Conservation (phyloP, 2,797 vertebrate species). For the Scolopax rusticola region DNA sequence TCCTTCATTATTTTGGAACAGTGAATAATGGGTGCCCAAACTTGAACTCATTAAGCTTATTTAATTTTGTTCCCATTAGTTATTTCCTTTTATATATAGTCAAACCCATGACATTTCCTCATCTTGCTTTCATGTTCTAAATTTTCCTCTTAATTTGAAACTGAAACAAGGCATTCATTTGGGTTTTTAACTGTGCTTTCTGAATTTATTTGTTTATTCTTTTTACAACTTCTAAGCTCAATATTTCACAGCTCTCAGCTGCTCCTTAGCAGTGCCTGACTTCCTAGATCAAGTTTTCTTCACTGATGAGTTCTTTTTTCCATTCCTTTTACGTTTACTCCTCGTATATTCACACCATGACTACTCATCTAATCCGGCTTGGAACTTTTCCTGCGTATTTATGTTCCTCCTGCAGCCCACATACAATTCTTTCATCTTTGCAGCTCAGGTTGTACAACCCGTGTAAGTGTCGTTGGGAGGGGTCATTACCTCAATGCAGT, state of each 20-base stretch:
- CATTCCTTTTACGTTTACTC: background rate
- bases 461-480: background rate
- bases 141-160: slow-evolving; percentile 19
- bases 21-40: background rate
- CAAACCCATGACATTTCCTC: background rate
- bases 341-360: background rate
- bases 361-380: background rate
- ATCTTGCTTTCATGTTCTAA: background rate
- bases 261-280: background rate
- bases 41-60: background rate
- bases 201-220: background rate
- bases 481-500: background rate
- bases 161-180: background rate
- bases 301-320: background rate
- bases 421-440: background rate
- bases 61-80: background rate
- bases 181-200: background rate
- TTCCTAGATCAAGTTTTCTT: background rate
- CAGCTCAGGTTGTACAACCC: background rate
- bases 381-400: background rate
- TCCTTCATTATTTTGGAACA: background rate
- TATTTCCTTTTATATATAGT: background rate
- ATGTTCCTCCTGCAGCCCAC: background rate
- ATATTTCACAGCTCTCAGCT: background rate
- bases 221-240: background rate